These are phyloP conservation scores for Brachirus orientalis DNA, from an alignment of 2,113 vertebrate genomes.

Conservation along the genomic window DNA sequence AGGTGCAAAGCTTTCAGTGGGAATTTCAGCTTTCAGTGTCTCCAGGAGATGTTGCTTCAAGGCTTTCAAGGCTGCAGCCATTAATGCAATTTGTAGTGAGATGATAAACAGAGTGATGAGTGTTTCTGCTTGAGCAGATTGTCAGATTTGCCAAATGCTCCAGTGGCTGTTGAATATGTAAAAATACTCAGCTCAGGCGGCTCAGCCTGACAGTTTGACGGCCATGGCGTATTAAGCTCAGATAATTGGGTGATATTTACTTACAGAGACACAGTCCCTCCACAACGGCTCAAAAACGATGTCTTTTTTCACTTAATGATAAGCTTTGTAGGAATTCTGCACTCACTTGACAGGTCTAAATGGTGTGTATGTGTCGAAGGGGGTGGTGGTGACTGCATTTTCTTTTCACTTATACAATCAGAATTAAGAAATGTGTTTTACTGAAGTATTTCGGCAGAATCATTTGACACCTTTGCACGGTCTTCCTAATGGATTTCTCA, in stretches of 20 bases:
- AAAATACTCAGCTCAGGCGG: constrained; percentile 67
- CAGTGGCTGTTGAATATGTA: constrained; percentile 81
- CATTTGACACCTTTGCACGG: too few relatives aligned
- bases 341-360: constrained; percentile 62
- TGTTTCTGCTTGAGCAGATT: constrained; percentile 80
- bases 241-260: constrained; percentile 82
- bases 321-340: constrained; percentile 69
- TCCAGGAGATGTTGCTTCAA: constrained; percentile 39
- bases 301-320: constrained; percentile 61
- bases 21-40: constrained; percentile 39
- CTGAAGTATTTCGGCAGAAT: constrained; percentile 1
- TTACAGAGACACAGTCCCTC: constrained; percentile 72
- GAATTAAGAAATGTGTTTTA: constrained; percentile 21
- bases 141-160: constrained; percentile 81
- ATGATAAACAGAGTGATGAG: constrained; percentile 81
- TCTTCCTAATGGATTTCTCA: not conserved
- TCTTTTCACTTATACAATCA: constrained; percentile 29
- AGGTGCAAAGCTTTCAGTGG: constrained; percentile 30
- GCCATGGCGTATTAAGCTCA: constrained; percentile 71
- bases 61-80: constrained; percentile 67
- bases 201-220: constrained; percentile 76
- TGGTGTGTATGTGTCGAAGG: not conserved
- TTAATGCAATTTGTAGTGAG: constrained; percentile 82
- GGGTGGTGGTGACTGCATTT: constrained; percentile 35
- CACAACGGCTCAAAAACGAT: too few relatives aligned